A percentile compares a stretch with the other conserved stretches of the same genome.
These are phyloP conservation scores for Calliopsis andreniformis DNA, from an alignment of 1,140 invertebrate genomes.

Conservation along the genomic window DNA sequence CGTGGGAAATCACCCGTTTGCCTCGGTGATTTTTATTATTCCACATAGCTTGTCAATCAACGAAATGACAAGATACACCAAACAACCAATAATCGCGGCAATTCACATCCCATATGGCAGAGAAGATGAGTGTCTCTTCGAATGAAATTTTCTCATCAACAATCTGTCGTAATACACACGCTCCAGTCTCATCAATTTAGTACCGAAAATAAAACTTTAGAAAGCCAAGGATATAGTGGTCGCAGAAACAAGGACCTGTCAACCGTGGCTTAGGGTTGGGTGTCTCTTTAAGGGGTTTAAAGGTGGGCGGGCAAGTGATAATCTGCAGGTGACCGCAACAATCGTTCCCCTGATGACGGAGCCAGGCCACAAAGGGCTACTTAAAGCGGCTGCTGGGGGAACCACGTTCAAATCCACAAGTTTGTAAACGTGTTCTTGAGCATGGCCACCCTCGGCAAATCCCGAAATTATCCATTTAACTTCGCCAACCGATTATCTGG, in stretches of 20 bases:
- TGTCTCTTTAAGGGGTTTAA: constrained; percentile 35
- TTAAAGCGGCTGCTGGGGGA: constrained; percentile 62
- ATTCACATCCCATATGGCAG: constrained; percentile 20
- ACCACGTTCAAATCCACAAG: constrained; percentile 64
- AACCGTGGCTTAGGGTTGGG: neutral
- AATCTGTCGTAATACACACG: neutral
- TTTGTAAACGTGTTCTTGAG: constrained; percentile 71
- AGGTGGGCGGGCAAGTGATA: constrained; percentile 73
- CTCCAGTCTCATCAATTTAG: too few relatives aligned
- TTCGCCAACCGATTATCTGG: constrained; percentile 62
- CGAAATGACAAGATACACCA: constrained; percentile 14
- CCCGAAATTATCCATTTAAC: constrained; percentile 77
- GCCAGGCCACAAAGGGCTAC: constrained; percentile 17
- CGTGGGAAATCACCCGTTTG: neutral
- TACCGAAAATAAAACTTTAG: too few relatives aligned
- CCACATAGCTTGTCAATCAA: constrained; percentile 24
- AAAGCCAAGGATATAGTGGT: too few relatives aligned
- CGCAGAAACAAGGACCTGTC: too few relatives aligned
- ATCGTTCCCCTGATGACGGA: constrained; percentile 58
- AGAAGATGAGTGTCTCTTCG: neutral
- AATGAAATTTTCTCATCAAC: constrained; percentile 50
- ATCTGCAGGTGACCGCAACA: constrained; percentile 76
- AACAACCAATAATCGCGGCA: constrained; percentile 45
- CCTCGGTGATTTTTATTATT: constrained; percentile 22
- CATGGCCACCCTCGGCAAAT: neutral